phyloP scores from a whole-genome alignment of 1,140 invertebrate genomes.

The Acromyrmex charruanus region DNA sequence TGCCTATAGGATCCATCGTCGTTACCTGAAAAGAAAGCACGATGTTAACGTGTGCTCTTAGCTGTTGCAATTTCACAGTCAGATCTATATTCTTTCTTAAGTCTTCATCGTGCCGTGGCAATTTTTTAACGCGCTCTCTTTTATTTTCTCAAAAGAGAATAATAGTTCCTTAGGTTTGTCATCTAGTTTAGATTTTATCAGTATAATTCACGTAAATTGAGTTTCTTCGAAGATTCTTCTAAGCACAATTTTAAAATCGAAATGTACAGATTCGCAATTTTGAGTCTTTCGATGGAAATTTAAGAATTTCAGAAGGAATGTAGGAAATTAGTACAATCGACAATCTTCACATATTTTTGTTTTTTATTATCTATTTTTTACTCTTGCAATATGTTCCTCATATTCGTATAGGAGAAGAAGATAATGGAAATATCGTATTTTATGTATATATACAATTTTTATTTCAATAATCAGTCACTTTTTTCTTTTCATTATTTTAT shows the following conservation, averaged over 20 bases:
- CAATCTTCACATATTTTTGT: neutral
- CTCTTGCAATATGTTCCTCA: neutral
- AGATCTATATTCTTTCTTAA: neutral
- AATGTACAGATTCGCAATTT: neutral
- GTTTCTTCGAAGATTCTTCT: neutral
- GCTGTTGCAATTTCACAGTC: neutral
- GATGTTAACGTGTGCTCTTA: constrained; percentile 17
- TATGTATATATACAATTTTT: constrained; percentile 18
- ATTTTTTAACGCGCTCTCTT: neutral
- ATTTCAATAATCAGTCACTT: constrained; percentile 23
- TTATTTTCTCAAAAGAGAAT: neutral
- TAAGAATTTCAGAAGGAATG: neutral
- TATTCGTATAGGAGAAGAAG: neutral
- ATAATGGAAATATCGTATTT: neutral
- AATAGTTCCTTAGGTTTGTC: neutral
- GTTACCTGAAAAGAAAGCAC: constrained; percentile 48
- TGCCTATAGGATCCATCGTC: neutral
- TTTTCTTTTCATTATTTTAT: constrained; percentile 14
- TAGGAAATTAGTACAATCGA: neutral
- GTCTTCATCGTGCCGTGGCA: neutral
- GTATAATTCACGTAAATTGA: neutral
- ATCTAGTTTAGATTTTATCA: neutral
- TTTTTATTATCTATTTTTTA: neutral
- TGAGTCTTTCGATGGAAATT: neutral
- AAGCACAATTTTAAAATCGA: neutral